Evolutionary conservation across 2,888 invertebrate genomes (phyloP), one percentile per base, ranked within the genome.

Genomic region (Erebia epiphron): DNA sequence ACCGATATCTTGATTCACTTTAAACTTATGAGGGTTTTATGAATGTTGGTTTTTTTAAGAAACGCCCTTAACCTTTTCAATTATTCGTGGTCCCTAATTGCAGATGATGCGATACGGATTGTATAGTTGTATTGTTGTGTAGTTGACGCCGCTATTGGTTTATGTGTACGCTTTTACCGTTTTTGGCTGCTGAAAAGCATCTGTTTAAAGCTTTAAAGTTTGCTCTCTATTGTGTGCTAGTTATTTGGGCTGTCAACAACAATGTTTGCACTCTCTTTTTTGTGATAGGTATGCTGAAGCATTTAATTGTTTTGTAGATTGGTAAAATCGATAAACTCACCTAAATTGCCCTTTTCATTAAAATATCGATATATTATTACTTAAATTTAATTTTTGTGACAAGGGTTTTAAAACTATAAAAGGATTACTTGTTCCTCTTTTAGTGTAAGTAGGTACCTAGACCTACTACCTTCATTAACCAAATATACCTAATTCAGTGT

Each of bases 61-160:
- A 86, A 83, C 88, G 86, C 90, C 89, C 86, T 89, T 86, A 87
- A 86, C 68, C 85, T 86, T 90, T 86, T 89, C 91, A 91, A 91
- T 92, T 92, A 92, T 91, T 87, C 84, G 83, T 90, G 87, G 91
- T 67, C 92, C 92, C 92, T 91, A 91, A 92, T 92, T 92, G 90
- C 83, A 90, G 92, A 92, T 93, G 92, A 91, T 89, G 90, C 82
- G 92, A 92, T 92, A 92, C 73, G 86, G 78, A 70, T 58, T 67
- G 67, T 67, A 67, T 67, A 58, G 67, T 49, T 67, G 79, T 75
- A 88, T 92, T 92, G 90, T 92, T 78, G 81, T 81, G 76, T 74
- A 85, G 80, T 90, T 91, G 91, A 91, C 88, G 88, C 79, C 83
- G 80, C 84, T 89, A 90, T 90, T 88, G 87, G 84, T 85, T 84